Evolutionary conservation across 2,797 vertebrate species (phyloP).

Genomic region (Ctenosaura bakeri): DNA sequence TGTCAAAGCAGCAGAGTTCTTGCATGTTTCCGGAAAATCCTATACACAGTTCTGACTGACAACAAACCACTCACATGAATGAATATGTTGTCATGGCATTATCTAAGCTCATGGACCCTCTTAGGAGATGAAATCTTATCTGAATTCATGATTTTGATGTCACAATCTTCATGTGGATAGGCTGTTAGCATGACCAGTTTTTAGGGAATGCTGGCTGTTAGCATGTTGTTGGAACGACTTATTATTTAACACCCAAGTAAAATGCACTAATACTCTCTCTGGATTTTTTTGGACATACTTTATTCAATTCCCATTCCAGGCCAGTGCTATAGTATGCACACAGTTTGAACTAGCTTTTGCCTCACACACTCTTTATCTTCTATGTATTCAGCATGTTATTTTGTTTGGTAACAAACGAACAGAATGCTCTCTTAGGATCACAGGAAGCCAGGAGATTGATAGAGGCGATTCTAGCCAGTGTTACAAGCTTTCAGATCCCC

Average conservation of each 20-base stretch:
- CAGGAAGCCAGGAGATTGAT: background rate
- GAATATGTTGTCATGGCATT: background rate
- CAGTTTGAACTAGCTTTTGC: background rate
- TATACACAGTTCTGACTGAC: background rate
- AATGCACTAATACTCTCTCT: background rate
- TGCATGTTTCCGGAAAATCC: background rate
- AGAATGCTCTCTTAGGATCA: background rate
- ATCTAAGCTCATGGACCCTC: no score
- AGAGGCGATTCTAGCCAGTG: no score
- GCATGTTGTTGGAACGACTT: background rate
- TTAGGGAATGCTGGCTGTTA: background rate
- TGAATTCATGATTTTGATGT: background rate
- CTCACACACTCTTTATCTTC: background rate
- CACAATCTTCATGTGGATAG: background rate
- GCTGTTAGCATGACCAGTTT: background rate
- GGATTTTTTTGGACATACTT: background rate
- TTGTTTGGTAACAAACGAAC: background rate
- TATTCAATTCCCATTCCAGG: background rate
- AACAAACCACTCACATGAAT: background rate
- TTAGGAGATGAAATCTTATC: background rate
- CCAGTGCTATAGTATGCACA: background rate
- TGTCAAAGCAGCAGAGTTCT: background rate
- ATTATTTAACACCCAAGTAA: background rate
- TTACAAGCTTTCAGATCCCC: no score
- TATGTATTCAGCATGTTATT: background rate